Percentiles rank a stretch among this genome's conserved stretches.
Conservation (phyloP, 2,797 vertebrate genomes). For the Chiroxiphia lanceolata region DNA sequence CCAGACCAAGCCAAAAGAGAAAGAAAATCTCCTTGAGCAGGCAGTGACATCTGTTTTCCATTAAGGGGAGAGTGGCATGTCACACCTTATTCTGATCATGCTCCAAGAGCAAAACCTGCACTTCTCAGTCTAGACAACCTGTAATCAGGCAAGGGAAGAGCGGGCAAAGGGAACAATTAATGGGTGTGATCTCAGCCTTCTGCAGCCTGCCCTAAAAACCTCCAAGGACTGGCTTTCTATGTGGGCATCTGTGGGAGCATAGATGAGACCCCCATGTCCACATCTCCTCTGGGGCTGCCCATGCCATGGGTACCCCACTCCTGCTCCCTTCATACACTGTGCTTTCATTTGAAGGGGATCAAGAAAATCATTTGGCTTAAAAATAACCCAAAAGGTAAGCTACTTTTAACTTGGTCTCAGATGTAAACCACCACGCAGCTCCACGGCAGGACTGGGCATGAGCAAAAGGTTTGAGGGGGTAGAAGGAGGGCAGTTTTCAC, state of each 20-base stretch:
- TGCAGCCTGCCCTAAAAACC: not conserved
- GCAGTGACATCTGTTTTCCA: not conserved
- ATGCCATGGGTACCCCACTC: not conserved
- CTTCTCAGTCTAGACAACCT: conserved; percentile 56
- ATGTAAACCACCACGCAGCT: accelerated
- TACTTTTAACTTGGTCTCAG: not conserved
- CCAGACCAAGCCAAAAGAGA: not conserved
- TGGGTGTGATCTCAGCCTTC: conserved; percentile 29
- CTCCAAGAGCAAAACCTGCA: conserved; percentile 27
- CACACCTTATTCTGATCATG: not conserved
- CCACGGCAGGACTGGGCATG: accelerated
- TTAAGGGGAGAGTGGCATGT: not conserved
- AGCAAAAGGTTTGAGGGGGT: not conserved
- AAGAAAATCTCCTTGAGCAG: not conserved
- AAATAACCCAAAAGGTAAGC: not conserved
- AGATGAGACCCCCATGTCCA: not conserved
- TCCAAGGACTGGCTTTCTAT: not conserved
- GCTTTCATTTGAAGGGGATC: not conserved
- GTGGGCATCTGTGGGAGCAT: not conserved
- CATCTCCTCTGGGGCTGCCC: accelerated
- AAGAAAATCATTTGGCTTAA: not conserved
- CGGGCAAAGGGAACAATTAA: not conserved
- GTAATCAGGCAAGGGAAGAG: conserved; percentile 11
- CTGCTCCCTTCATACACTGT: not conserved
- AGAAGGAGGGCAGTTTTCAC: not conserved